Base-by-base conservation (phyloP, 2,888 invertebrate genomes). In the Sinelater perroti region DNA sequence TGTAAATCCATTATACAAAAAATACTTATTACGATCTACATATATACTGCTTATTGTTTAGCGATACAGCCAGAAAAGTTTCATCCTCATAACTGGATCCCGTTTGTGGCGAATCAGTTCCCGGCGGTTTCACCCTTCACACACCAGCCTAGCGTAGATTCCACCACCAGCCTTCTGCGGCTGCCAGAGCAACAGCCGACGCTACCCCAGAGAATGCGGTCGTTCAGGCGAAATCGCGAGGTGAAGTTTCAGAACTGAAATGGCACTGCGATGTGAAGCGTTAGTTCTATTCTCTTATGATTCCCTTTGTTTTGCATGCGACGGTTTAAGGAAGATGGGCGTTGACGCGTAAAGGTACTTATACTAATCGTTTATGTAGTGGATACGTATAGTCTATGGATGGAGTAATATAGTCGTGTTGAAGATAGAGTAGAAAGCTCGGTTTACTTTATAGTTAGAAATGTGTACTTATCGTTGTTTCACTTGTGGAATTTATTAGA, bases 41-140 rank as follows among this genome's bases (percentile, higher is more conserved):
- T n/a, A n/a, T n/a, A 44, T 63, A 53, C 6, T 45, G 17, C 40
- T 30, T 11, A 30, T 10, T 30, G 10, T 30, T 73, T 74, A 81
- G 82, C 76, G 67, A 79, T 79, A 66, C 78, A 80, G 13, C 78
- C 80, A 40, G 74, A 76, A 30, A 84, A 84, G 42, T 81, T 84
- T 69, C 81, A 82, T 53, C 76, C 79, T 59, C 83, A 82, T 67
- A 80, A 81, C 65, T 89, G 88, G 88, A 82, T 86, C 55, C 89
- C 89, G 3, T 75, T 89, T 59, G 85, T 87, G 40, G 89, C 89
- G 18, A 87, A 85, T 56, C 90, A 89, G 76, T 89, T 89, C 73
- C 85, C 88, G 11, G 82, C 83, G 14, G 82, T 83, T 61, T 89
- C 88, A 38, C 89, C 89, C 49, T 89, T 89, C 78, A 36, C 42